Base-by-base conservation (phyloP, 2,797 vertebrate genomes). In the Smutsia gigantea region DNA sequence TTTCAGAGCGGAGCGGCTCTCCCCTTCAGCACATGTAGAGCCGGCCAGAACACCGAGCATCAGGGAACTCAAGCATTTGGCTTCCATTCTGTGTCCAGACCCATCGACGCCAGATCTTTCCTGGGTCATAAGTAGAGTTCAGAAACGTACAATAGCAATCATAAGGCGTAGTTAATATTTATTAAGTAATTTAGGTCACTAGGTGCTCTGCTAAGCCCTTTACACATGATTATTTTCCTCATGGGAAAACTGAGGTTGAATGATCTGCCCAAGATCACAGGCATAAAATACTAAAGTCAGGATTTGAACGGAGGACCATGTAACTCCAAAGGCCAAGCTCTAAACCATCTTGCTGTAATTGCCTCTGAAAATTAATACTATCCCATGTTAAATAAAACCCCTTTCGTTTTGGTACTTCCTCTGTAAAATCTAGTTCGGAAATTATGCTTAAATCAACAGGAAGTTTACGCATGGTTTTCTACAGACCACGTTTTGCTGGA, bases 401-500 rank as follows among this genome's bases (percentile, higher is more conserved):
- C 66, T 69, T 53, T 78, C 14, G 13, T 68, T 66, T 94, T 61
- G 19, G 4, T 90, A 49, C n/a, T 61, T 82, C 18, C 15, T 93
- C 18, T 11, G 2, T 74, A 75, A 96, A 93, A 79, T 46, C 2
- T 15, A 75, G 31, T n/a, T 9, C 86, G 85, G 79, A 92, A 74
- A 89, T 96, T 57, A 77, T 21, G 29, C 39, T 81, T 77, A 91
- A 93, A 66, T 83, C 49, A 94, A 93, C 31, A 66, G 15, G 82
- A 68, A 37, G 6, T 46, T 59, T 71, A 95, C 88, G 8, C 21
- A 27, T 59, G 9, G 27, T 88, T 95, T 92, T n/a, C 53, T 79
- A 49, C 18, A 93, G 39, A 66, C 25, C 13, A 3, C 9, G 10
- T 85, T 95, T 96, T 94, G 64, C 42, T 61, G n/a, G n/a, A 87